Evolutionary conservation across 2,888 invertebrate species (phyloP), one percentile per base, ranked within the genome.

Genomic region (Noctuana brunneofusca): DNA sequence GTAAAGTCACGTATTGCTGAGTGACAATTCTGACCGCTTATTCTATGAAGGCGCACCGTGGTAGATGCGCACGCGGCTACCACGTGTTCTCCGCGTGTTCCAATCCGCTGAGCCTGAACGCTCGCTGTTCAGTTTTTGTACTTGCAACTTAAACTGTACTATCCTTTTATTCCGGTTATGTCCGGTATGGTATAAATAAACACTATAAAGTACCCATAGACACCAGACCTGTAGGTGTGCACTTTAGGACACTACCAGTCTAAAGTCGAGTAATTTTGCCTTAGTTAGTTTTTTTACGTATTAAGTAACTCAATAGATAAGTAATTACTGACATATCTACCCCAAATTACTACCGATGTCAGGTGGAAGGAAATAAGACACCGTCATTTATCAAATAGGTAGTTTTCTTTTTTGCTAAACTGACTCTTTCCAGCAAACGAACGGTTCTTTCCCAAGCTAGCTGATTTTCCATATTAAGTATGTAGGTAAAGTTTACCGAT

Each of bases 81-180:
- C 74, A 75, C 75, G 73, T 75, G 75, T 55, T 48, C 12, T 22
- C 58, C 58, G 65, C 67, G 62, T 69, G 71, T 53, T 58, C 38
- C 22, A 22, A 22, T 16, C 35, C 11, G 11, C 57, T 22, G 35
- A 32, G 14, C 27, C 27, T 8, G 27, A 5, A 8, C 24, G 24
- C 24, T 4, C 38, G 24, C 1, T 32, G 57, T 50, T 58, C 38
- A 38, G 58, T 50, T 58, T 58, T 58, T 58, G 22, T 48, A 24
- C 55, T 16, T 48, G 30, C 22, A 48, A 57, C 22, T 49, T 49
- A 35, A 58, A 49, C 46, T 56, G 41, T 43, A 55, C 41, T 55
- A 20, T 9, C 41, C 43, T 55, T 43, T 27, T 41, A 43, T 8
- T 3, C 12, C 12, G 12, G 11, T 35, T n/a, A 22, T 22, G 20